Conservation (phyloP, 2,113 vertebrate genomes). For the Gobius niger region DNA sequence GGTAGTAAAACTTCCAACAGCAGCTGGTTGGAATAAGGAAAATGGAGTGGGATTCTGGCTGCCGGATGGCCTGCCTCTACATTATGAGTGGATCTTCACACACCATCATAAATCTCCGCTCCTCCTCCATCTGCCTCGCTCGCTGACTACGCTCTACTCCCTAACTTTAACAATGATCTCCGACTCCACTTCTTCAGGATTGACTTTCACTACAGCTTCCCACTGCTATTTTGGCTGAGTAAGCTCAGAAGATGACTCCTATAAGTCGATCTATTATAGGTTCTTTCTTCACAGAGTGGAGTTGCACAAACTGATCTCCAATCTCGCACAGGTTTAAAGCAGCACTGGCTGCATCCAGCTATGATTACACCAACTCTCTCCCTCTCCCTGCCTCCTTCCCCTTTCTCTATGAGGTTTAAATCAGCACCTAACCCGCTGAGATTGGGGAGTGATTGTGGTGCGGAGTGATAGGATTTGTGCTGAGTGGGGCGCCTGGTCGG, state of each 20-base stretch:
- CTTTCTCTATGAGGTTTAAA: conserved; percentile 45
- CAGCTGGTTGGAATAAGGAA: conserved; percentile 47
- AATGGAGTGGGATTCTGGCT: conserved; percentile 41
- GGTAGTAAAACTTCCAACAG: conserved; percentile 33
- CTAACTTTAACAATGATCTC: conserved; percentile 27
- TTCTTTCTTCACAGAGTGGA: conserved; percentile 51
- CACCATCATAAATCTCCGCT: conserved; percentile 49
- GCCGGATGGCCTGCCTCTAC: conserved; percentile 47
- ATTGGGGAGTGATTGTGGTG: conserved; percentile 58
- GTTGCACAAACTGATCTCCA: conserved; percentile 37
- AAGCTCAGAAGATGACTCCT: conserved; percentile 16
- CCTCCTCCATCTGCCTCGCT: conserved; percentile 22
- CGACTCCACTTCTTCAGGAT: conserved; percentile 20
- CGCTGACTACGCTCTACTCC: conserved; percentile 20
- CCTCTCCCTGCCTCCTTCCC: background rate
- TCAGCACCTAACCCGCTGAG: conserved; percentile 46
- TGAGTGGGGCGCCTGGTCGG: conserved; percentile 11
- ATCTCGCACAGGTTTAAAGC: conserved; percentile 29
- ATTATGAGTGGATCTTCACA: conserved; percentile 41
- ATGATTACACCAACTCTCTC: conserved; percentile 31
- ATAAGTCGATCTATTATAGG: conserved; percentile 46
- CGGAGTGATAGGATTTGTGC: conserved; percentile 46
- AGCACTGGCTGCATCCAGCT: conserved; percentile 38
- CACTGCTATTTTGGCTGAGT: conserved; percentile 16
- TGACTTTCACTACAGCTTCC: conserved; percentile 18